These are phyloP conservation scores for Calliopsis andreniformis DNA, from an alignment of 1,140 invertebrate species.

Conservation along the genomic window DNA sequence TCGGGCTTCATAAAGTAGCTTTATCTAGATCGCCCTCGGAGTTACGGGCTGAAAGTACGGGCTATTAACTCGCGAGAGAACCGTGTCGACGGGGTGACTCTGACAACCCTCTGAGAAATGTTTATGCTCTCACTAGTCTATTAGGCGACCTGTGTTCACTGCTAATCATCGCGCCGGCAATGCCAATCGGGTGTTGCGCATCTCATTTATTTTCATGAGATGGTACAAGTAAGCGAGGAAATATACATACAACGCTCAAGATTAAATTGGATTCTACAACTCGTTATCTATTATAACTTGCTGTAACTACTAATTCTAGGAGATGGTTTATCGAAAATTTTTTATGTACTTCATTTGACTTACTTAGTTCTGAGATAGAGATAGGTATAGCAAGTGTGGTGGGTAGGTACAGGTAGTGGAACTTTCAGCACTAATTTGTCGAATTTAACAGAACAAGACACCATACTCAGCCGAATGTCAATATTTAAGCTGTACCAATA, in stretches of 20 bases:
- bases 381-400: background rate
- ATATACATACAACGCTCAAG: too few relatives aligned
- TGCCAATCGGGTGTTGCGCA: background rate
- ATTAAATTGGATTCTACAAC: too few relatives aligned
- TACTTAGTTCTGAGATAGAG: background rate
- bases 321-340: too few relatives aligned
- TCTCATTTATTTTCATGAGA: background rate
- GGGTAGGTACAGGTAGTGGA: background rate
- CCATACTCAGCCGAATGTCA: background rate
- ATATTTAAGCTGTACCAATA: background rate
- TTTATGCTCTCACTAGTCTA: conserved; percentile 30
- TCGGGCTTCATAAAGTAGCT: conserved; percentile 66
- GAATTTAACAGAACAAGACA: background rate
- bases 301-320: too few relatives aligned
- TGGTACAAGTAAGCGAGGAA: too few relatives aligned
- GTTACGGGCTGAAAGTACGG: conserved; percentile 65
- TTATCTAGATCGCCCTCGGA: conserved; percentile 66
- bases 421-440: background rate
- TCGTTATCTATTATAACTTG: too few relatives aligned
- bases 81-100: conserved; percentile 4
- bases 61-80: conserved; percentile 65
- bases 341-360: too few relatives aligned
- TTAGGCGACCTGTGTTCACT: conserved; percentile 32
- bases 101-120: conserved; percentile 46
- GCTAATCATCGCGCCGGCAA: conserved; percentile 19